Evolutionary conservation across 2,888 invertebrate genomes (phyloP), one percentile per base, ranked within the genome.

Genomic region (Aleiodes leptofemur): DNA sequence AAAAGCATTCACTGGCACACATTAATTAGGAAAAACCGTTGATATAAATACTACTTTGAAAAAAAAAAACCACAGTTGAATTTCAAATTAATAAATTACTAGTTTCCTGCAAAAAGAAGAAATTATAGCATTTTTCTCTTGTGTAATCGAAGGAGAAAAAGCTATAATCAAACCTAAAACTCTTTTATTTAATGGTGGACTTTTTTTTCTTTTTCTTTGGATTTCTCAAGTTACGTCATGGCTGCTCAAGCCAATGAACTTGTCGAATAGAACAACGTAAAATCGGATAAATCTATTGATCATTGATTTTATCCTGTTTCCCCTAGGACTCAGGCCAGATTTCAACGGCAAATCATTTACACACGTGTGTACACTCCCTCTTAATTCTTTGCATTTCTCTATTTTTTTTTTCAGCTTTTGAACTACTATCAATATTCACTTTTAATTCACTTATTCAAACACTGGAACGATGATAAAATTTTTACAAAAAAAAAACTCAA

Each of bases 281-380:
- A 48, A 64, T 43, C 48, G n/a, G 38, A 72, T 61, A 61, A 61
- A 38, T 61, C 61, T 9, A 72, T 61, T 34, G 71, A 16, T 23
- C 34, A 34, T 6, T 6, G 34, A 34, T 34, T 34, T 1, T 13
- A 57, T 31, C 57, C 29, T 57, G 31, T 57, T 13, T 31, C 13
- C 61, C 43, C 16, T 23, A 34, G 8, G 61, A 8, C 38, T 8
- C 29, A 16, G 38, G 34, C 34, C 34, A 34, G 34, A 34, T 34
- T 34, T 3, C 34, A 6, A 34, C 55, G 38, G 2, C 56, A 48
- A 68, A 73, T 57, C 48, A 23, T 73, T 68, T 55, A 68, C 56
- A 31, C 56, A 73, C 50, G 73, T 73, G 61, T 61, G 55, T 29
- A 29, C 56, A 43, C 1, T n/a, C 13, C 38, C 57, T 31, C 14